Percentiles rank a stretch among this genome's conserved stretches.
Conservation (phyloP, 2,113 vertebrate species). For the Bufo gargarizans region DNA sequence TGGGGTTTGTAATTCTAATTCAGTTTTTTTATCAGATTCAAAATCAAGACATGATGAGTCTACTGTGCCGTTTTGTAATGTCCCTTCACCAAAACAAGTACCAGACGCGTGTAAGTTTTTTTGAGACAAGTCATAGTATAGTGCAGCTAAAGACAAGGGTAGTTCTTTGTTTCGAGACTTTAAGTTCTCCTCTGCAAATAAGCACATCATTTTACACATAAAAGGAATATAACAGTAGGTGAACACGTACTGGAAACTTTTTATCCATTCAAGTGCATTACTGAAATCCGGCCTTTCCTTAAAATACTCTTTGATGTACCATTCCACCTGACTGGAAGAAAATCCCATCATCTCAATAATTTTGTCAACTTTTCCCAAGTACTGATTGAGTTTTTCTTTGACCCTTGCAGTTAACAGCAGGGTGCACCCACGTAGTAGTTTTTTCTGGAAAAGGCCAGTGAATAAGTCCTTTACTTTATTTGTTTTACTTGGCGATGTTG, state of each 20-base stretch:
- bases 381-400: constrained; percentile 76
- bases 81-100: constrained; percentile 42
- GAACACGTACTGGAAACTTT: constrained; percentile 70
- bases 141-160: constrained; percentile 81
- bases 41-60: neutral
- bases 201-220: constrained; percentile 81
- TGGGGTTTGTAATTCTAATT: neutral
- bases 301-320: constrained; percentile 78
- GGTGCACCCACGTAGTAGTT: constrained; percentile 82
- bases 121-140: constrained; percentile 74
- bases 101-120: constrained; percentile 57
- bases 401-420: constrained; percentile 81
- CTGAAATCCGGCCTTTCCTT: constrained; percentile 54
- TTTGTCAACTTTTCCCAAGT: constrained; percentile 77
- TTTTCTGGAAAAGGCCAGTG: constrained; percentile 81
- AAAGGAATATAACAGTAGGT: constrained; percentile 82
- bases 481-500: constrained; percentile 55
- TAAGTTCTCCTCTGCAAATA: constrained; percentile 69
- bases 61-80: constrained; percentile 23
- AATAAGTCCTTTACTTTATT: constrained; percentile 77
- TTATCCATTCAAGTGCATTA: constrained; percentile 68
- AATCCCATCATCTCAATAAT: constrained; percentile 83
- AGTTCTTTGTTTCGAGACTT: constrained; percentile 61
- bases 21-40: constrained; percentile 55
- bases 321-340: constrained; percentile 72